Base-by-base conservation (phyloP, 2,797 vertebrate species). In the Paramormyrops hopkinsi region DNA sequence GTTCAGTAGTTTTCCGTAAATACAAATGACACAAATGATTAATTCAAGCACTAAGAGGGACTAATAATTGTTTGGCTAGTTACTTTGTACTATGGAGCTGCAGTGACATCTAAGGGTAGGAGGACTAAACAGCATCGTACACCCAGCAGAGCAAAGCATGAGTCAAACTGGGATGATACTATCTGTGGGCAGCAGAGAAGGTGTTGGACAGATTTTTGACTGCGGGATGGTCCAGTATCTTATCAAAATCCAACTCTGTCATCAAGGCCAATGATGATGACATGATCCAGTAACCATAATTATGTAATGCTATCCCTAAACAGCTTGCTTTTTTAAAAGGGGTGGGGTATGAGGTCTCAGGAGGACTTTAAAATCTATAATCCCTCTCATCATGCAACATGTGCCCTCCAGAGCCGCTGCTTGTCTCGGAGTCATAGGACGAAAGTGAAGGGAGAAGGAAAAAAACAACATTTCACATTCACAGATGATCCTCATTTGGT, bases 401-500 rank as follows among this genome's bases (percentile, higher is more conserved):
- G 97, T 98, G 97, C 96, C 95, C 96, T 96, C 96, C 97, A 98
- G 97, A 99, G 95, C 95, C 95, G 95, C 94, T 94, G 94, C 93
- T 95, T 90, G 94, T 95, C 93, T 95, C 96, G 95, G 95, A 96
- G 95, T 96, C 95, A 92, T 93, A 95, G 94, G 94, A 93, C 94
- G 87, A 33, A 51, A 86, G 22, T 19, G 54, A 76, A 83, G 48
- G 48, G n/a, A 51, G 1, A 89, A 87, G 84, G 54, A 76, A 69
- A 56, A 82, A 83, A 89, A 93, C 3, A 87, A 89, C 76, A 97
- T 97, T 97, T 98, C 93, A 93, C 96, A 97, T 97, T 97, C 97
- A 97, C 97, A 98, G 98, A 99, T 99, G 98, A 98, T 98, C 97
- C 96, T 97, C 97, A 99, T 99, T 99, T 99, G 97, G 97, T 98